Percentiles rank a stretch among this genome's conserved stretches.
Conservation (phyloP, 2,888 invertebrate genomes). For the Himalopsyche anomala region DNA sequence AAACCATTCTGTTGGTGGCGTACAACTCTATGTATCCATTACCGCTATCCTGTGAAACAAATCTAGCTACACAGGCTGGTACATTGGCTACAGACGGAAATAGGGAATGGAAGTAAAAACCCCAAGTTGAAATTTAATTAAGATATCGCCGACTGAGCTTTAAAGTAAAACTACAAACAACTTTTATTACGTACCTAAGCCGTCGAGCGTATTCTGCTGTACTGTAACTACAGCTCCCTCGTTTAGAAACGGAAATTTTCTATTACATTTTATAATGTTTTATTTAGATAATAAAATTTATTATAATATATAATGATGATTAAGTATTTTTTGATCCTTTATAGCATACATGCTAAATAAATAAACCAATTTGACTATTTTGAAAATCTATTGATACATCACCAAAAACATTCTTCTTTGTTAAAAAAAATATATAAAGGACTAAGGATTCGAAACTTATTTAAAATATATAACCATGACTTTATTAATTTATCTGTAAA, state of each 20-base stretch:
- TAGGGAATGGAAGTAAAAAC: constrained; percentile 49
- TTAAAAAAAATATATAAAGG: too few species aligned
- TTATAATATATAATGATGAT: too few species aligned
- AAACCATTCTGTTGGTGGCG: neutral
- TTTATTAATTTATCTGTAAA: too few species aligned
- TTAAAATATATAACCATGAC: too few species aligned
- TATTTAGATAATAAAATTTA: neutral
- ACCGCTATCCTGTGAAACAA: constrained; percentile 20
- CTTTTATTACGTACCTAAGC: constrained; percentile 45
- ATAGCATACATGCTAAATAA: too few species aligned
- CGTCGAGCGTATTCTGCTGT: constrained; percentile 12
- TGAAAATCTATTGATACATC: too few species aligned
- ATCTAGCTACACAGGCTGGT: constrained; percentile 9
- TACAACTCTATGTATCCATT: neutral
- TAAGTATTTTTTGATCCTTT: too few species aligned
- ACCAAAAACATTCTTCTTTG: too few species aligned
- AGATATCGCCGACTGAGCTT: constrained; percentile 58
- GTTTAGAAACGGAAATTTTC: neutral
- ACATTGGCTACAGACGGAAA: constrained; percentile 35
- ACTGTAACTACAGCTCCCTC: constrained; percentile 8
- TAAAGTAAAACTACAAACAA: constrained; percentile 58
- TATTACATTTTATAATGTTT: neutral
- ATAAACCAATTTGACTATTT: too few species aligned
- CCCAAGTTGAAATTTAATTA: constrained; percentile 59
- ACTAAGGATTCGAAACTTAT: too few species aligned